These are phyloP conservation scores for Urechis unicinctus DNA, from an alignment of 2,888 invertebrate species.

Conservation along the genomic window DNA sequence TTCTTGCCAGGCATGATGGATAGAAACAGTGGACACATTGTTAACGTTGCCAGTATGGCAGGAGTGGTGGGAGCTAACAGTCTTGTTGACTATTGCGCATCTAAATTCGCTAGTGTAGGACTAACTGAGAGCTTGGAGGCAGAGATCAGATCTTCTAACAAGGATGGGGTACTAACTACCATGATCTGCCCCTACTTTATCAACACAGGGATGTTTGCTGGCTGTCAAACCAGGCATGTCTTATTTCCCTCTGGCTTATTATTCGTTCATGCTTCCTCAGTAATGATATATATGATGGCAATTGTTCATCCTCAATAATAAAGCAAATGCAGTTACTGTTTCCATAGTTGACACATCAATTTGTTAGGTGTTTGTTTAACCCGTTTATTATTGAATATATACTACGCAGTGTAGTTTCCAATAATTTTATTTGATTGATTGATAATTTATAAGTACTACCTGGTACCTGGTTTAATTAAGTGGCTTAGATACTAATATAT, in stretches of 20 bases:
- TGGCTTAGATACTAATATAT: no score
- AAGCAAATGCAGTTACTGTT: no score
- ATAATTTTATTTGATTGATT: no score
- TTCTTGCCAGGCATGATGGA: slow-evolving; percentile 85
- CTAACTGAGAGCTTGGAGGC: slow-evolving; percentile 64
- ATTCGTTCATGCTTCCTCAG: no score
- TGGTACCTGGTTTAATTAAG: no score
- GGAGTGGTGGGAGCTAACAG: slow-evolving; percentile 67
- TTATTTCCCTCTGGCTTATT: neutral
- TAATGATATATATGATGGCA: no score
- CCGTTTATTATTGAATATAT: no score
- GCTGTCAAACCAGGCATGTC: slow-evolving; percentile 68
- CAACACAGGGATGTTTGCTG: slow-evolving; percentile 94
- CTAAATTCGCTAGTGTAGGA: slow-evolving; percentile 88
- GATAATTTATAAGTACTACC: no score
- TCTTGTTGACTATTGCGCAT: slow-evolving; percentile 76
- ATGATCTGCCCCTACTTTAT: slow-evolving; percentile 92
- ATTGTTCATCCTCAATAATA: no score
- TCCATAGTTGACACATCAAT: no score
- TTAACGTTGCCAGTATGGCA: slow-evolving; percentile 85
- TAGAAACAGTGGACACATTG: slow-evolving; percentile 80
- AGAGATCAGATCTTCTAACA: slow-evolving; percentile 27
- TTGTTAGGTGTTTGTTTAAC: no score
- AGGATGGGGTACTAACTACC: slow-evolving; percentile 71
- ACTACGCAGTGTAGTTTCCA: no score